Evolutionary conservation across 1,140 invertebrate species (phyloP).

Genomic region (Drosophila auraria): DNA sequence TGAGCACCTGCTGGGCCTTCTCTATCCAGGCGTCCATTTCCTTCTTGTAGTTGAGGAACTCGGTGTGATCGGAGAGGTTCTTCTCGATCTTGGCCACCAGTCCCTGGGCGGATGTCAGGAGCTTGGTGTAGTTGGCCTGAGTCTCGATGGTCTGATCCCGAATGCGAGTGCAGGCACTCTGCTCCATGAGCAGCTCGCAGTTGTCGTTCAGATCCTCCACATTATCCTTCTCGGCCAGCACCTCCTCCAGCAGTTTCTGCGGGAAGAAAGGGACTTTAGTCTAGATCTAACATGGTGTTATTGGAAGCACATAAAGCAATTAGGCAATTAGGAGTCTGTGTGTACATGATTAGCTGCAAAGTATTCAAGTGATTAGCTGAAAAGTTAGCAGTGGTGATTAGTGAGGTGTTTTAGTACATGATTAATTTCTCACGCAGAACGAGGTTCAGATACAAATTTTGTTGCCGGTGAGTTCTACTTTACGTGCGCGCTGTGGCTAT

Average conservation of each 20-base stretch:
- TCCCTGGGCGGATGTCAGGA: constrained; percentile 91
- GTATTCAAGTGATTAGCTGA: constrained; percentile 67
- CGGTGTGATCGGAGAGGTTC: constrained; percentile 94
- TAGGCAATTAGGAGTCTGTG: constrained; percentile 57
- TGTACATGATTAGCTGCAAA: constrained; percentile 73
- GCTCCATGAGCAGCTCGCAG: constrained; percentile 94
- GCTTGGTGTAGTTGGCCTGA: constrained; percentile 91
- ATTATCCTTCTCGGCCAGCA: constrained; percentile 90
- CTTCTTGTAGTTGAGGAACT: constrained; percentile 93
- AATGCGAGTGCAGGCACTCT: constrained; percentile 92
- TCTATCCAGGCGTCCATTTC: constrained; percentile 93
- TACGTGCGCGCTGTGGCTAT: constrained; percentile 47
- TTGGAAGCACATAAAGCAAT: constrained; percentile 62
- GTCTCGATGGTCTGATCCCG: constrained; percentile 94
- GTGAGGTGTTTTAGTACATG: constrained; percentile 59
- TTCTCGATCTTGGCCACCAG: constrained; percentile 94
- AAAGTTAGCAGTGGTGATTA: constrained; percentile 68
- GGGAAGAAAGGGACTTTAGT: constrained; percentile 49
- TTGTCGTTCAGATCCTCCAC: constrained; percentile 94
- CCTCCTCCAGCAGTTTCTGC: constrained; percentile 90
- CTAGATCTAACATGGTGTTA: not conserved
- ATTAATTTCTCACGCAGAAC: constrained; percentile 36
- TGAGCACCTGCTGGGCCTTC: constrained; percentile 91
- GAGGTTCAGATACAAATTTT: constrained; percentile 45
- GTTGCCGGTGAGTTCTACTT: constrained; percentile 45